A percentile compares a stretch with the other conserved stretches of the same genome.
Evolutionary conservation across 2,797 vertebrate species (phyloP).

Genomic region (Anguilla anguilla): DNA sequence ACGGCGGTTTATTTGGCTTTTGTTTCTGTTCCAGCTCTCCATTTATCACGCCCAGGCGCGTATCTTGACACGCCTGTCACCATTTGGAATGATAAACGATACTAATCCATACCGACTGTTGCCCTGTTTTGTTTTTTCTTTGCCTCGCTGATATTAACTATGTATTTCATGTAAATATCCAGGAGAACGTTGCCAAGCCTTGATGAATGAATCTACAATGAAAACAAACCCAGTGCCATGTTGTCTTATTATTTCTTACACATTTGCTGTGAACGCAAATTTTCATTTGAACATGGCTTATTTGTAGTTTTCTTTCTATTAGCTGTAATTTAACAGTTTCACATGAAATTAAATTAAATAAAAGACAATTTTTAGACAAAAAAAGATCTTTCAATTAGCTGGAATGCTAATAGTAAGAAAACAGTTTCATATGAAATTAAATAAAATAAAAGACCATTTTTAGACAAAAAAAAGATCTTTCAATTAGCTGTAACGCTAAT

Average conservation of each 20-base stretch:
- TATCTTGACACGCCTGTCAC: neutral
- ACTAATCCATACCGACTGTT: neutral
- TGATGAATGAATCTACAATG: neutral
- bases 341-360: too few species aligned
- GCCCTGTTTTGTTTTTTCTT: neutral
- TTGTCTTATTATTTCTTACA: neutral
- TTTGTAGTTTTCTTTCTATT: neutral
- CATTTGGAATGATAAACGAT: neutral
- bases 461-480: too few species aligned
- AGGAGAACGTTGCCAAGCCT: neutral
- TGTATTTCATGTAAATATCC: neutral
- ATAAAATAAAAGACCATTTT: too few species aligned
- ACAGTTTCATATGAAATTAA: neutral
- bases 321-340: too few species aligned
- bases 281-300: neutral
- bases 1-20: neutral
- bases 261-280: neutral
- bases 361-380: too few species aligned
- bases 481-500: neutral
- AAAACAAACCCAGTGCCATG: neutral
- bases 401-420: neutral
- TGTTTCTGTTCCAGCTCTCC: neutral
- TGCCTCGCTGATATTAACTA: neutral
- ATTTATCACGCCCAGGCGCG: neutral
- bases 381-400: too few species aligned